Percentiles rank a stretch among this genome's conserved stretches.
Conservation (phyloP, 2,888 invertebrate species). For the Drosophila birchii region DNA sequence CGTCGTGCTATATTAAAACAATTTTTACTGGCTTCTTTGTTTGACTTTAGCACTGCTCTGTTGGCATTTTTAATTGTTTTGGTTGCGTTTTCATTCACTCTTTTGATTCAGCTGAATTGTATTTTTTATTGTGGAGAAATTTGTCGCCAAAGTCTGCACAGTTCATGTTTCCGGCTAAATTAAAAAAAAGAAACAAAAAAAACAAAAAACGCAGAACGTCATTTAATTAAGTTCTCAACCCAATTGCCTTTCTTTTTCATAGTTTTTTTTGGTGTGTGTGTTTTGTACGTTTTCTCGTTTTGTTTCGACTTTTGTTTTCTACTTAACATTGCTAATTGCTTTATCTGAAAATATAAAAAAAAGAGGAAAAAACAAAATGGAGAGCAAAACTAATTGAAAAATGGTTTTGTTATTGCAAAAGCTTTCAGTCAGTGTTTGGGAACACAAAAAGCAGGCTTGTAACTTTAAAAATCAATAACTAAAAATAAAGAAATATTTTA, state of each 20-base stretch:
- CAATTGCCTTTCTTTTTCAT: slow-evolving; percentile 59
- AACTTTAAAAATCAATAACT: not conserved
- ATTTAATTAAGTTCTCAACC: slow-evolving; percentile 59
- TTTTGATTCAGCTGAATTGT: slow-evolving; percentile 33
- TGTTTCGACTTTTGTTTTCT: slow-evolving; percentile 64
- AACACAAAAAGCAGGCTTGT: not conserved
- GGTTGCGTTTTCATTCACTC: slow-evolving; percentile 34
- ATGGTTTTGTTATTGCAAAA: slow-evolving; percentile 43
- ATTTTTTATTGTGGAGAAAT: slow-evolving; percentile 46
- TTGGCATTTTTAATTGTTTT: slow-evolving; percentile 72
- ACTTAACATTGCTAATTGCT: slow-evolving; percentile 61
- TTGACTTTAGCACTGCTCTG: slow-evolving; percentile 72
- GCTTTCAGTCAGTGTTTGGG: not conserved
- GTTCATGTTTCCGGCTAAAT: slow-evolving; percentile 26
- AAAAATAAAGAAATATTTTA: not conserved
- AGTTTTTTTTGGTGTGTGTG: slow-evolving; percentile 39
- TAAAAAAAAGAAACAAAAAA: slow-evolving; percentile 9
- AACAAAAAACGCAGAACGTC: slow-evolving; percentile 31
- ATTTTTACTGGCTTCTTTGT: slow-evolving; percentile 55
- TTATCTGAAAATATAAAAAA: slow-evolving; percentile 52
- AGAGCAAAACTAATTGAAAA: slow-evolving; percentile 76
- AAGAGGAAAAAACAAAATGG: slow-evolving; percentile 50
- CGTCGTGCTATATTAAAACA: slow-evolving; percentile 53
- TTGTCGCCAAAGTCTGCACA: slow-evolving; percentile 46
- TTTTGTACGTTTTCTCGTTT: slow-evolving; percentile 5